phyloP scores from a whole-genome alignment of 1,140 invertebrate species.

The Drosophila asahinai region DNA sequence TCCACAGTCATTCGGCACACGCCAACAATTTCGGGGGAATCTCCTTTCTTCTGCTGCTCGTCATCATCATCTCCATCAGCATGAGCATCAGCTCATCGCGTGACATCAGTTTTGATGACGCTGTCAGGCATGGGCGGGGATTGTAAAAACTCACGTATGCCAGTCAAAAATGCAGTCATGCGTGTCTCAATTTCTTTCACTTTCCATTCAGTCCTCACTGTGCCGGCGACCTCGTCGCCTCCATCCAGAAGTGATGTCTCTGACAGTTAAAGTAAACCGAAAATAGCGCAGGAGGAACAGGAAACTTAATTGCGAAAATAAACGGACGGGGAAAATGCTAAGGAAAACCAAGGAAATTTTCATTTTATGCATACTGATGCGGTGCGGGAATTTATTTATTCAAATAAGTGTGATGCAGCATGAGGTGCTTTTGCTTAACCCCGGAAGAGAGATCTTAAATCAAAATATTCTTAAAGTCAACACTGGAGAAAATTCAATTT shows the following conservation, averaged over 20 bases:
- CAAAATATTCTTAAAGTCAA: not conserved
- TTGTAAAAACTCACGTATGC: conserved; percentile 29
- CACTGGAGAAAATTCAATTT: not conserved
- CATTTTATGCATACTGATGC: conserved; percentile 19
- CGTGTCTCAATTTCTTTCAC: conserved; percentile 45
- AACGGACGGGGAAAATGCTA: conserved; percentile 20
- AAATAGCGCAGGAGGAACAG: conserved; percentile 21
- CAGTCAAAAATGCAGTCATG: conserved; percentile 62
- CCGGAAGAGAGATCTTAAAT: not conserved
- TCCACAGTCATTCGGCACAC: conserved; percentile 40
- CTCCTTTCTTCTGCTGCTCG: conserved; percentile 23
- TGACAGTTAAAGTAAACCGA: conserved; percentile 35
- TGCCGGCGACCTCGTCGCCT: not conserved
- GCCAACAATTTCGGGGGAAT: conserved; percentile 30
- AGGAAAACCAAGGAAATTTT: conserved; percentile 8
- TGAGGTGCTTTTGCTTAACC: not conserved
- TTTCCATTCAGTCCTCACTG: conserved; percentile 13
- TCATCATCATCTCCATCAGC: conserved; percentile 36
- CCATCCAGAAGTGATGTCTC: not conserved
- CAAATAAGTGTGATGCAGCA: not conserved
- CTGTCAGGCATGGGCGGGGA: conserved; percentile 5
- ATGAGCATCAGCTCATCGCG: conserved; percentile 25
- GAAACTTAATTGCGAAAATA: conserved; percentile 54
- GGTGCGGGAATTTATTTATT: conserved; percentile 14
- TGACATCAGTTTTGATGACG: conserved; percentile 52